These are phyloP conservation scores for Cataglyphis altisquamis DNA, from an alignment of 2,888 invertebrate genomes.

Conservation along the genomic window DNA sequence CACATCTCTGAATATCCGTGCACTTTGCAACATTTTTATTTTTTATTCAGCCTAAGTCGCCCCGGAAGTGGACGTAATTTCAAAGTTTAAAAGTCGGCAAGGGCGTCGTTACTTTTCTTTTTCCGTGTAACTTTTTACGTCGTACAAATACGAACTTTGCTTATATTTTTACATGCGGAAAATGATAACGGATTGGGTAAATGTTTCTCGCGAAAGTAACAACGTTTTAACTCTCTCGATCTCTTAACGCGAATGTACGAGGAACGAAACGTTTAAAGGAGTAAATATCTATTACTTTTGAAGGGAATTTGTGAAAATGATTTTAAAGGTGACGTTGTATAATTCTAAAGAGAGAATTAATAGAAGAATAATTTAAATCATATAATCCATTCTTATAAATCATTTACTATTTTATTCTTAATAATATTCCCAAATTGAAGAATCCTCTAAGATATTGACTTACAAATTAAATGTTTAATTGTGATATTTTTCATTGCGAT, in stretches of 20 bases:
- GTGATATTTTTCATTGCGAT: not conserved
- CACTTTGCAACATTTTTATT: constrained; percentile 51
- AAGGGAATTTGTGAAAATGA: not conserved
- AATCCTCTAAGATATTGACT: not conserved
- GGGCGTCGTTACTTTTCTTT: not conserved
- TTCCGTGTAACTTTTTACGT: constrained; percentile 12
- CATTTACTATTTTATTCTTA: not conserved
- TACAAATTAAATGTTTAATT: not conserved
- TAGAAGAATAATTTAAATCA: not conserved
- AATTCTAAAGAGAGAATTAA: not conserved
- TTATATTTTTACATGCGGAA: constrained; percentile 37
- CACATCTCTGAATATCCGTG: constrained; percentile 46
- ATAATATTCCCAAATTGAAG: not conserved
- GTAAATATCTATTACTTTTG: not conserved
- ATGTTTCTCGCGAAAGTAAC: constrained; percentile 11
- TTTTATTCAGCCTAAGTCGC: constrained; percentile 27
- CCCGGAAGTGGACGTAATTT: constrained; percentile 44
- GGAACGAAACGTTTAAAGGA: not conserved
- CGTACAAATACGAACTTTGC: constrained; percentile 41
- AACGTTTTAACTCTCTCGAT: constrained; percentile 6
- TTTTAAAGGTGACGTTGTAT: not conserved
- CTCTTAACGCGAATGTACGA: not conserved
- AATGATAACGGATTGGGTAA: constrained; percentile 43
- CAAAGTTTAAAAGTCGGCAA: constrained; percentile 49
- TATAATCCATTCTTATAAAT: not conserved